Percentiles rank a stretch among this genome's conserved stretches.
These are phyloP conservation scores for Gasterosteus nipponicus DNA, from an alignment of 2,113 vertebrate species.

Conservation along the genomic window DNA sequence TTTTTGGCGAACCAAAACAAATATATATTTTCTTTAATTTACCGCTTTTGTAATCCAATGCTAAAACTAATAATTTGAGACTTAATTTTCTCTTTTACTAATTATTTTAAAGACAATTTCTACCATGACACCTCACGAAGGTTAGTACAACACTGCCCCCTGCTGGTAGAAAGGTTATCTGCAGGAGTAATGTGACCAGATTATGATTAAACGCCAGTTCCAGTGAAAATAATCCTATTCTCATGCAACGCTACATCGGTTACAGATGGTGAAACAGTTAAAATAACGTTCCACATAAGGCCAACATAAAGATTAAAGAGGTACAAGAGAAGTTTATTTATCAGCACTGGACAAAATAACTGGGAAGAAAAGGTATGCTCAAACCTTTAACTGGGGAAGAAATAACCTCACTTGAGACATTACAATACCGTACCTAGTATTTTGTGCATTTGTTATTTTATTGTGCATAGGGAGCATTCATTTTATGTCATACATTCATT, in stretches of 20 bases:
- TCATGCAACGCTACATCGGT: background rate
- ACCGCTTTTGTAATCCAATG: background rate
- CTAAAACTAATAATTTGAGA: background rate
- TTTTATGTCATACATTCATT: too few relatives aligned
- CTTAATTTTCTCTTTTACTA: background rate
- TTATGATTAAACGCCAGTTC: background rate
- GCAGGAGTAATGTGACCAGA: background rate
- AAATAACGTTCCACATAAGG: too few relatives aligned
- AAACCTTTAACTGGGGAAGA: too few relatives aligned
- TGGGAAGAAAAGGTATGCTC: too few relatives aligned
- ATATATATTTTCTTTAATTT: background rate
- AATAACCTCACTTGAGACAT: background rate
- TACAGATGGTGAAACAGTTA: background rate
- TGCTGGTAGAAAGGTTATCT: conserved; percentile 33
- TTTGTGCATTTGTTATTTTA: too few relatives aligned
- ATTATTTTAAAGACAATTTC: too few relatives aligned
- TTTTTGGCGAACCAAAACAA: background rate
- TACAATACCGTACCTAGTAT: too few relatives aligned
- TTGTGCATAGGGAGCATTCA: too few relatives aligned
- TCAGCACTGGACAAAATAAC: too few relatives aligned
- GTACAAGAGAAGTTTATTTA: too few relatives aligned
- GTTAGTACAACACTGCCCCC: conserved; percentile 30
- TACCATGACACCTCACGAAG: background rate
- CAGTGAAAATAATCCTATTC: background rate
- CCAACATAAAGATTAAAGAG: too few relatives aligned